These are phyloP conservation scores for Willowsia nigromaculata DNA, from an alignment of 2,888 invertebrate genomes.

Conservation along the genomic window DNA sequence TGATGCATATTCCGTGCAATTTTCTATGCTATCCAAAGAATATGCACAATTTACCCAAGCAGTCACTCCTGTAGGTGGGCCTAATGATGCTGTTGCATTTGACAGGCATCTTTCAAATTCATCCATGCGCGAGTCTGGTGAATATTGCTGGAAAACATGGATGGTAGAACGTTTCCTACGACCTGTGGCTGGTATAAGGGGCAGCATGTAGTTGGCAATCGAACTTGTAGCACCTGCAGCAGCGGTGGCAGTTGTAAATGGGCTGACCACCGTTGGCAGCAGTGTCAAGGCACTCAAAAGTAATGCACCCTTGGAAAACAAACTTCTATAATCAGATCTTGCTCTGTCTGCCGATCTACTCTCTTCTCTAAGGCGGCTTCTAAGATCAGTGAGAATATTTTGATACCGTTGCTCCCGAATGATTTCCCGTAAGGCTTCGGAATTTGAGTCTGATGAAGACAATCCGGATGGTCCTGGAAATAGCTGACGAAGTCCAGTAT, in stretches of 20 bases:
- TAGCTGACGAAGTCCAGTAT: background rate
- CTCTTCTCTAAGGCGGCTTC: conserved; percentile 75
- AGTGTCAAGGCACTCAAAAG: conserved; percentile 77
- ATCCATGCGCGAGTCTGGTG: background rate
- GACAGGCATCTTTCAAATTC: conserved; percentile 60
- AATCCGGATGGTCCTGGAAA: background rate
- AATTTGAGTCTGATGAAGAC: conserved; percentile 34
- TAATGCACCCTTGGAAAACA: conserved; percentile 78
- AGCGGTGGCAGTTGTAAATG: conserved; percentile 57
- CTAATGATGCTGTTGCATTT: background rate
- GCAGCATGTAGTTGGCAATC: conserved; percentile 70
- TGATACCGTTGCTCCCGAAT: conserved; percentile 77
- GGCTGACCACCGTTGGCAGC: conserved; percentile 73
- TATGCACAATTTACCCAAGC: conserved; percentile 55
- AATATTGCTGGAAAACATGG: background rate
- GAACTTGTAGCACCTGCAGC: conserved; percentile 52
- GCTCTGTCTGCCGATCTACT: conserved; percentile 69
- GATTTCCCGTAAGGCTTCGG: conserved; percentile 71
- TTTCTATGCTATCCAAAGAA: conserved; percentile 38
- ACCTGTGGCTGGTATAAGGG: conserved; percentile 52
- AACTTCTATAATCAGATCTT: conserved; percentile 71
- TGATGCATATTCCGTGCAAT: background rate
- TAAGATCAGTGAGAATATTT: conserved; percentile 73
- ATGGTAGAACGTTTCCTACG: conserved; percentile 39
- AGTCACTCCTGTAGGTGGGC: background rate